A percentile compares a stretch with the other conserved stretches of the same genome.
Conservation (phyloP, 1,140 invertebrate species). For the Lerema accius region DNA sequence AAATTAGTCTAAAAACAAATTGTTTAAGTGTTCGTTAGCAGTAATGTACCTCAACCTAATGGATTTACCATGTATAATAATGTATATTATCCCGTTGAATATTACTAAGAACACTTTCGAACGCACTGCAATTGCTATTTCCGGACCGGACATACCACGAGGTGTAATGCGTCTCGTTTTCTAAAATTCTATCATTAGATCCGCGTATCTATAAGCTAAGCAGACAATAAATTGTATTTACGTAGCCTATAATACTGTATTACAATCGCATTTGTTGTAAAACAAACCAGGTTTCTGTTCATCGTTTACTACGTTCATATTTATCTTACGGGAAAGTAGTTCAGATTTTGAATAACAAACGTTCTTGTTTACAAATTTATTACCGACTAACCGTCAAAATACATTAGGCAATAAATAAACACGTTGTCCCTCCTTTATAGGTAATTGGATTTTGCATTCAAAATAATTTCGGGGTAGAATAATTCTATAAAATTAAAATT, state of each 20-base stretch:
- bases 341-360: constrained; percentile 1
- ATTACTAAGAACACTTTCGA: constrained; percentile 11
- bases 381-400: neutral
- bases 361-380: constrained; percentile 10
- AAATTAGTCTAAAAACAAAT: too few species aligned
- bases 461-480: too few species aligned
- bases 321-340: neutral
- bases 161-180: constrained; percentile 11
- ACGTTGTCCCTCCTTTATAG: too few species aligned
- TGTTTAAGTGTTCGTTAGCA: too few species aligned
- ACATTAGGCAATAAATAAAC: neutral
- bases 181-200: constrained; percentile 7
- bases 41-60: too few species aligned
- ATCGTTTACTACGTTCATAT: neutral
- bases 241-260: too few species aligned
- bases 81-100: constrained; percentile 20
- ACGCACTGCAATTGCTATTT: constrained; percentile 12
- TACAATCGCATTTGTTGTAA: too few species aligned
- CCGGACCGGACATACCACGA: constrained; percentile 31
- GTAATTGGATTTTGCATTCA: neutral
- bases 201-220: too few species aligned
- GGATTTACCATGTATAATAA: too few species aligned
- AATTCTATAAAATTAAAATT: too few species aligned
- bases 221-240: too few species aligned
- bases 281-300: neutral